A percentile compares a stretch with the other conserved stretches of the same genome.
Evolutionary conservation across 1,140 invertebrate genomes (phyloP).

Genomic region (Lordiphosa stackelbergi): DNA sequence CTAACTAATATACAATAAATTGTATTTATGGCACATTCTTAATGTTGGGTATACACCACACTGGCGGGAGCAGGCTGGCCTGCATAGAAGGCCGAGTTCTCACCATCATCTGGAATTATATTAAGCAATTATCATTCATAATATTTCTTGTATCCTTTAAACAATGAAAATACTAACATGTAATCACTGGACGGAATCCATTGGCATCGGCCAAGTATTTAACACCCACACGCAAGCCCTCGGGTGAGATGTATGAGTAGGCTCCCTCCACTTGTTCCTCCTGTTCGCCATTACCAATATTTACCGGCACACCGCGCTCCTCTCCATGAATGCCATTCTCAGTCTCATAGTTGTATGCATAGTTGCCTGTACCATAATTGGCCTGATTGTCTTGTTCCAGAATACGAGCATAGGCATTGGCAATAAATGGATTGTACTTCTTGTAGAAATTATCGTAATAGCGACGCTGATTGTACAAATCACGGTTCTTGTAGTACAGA

Average conservation of each 20-base stretch:
- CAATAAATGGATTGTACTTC: conserved; percentile 66
- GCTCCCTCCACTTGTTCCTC: conserved; percentile 64
- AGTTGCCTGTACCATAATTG: conserved; percentile 46
- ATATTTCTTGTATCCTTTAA: background rate
- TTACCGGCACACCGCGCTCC: conserved; percentile 78
- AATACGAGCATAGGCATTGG: conserved; percentile 48
- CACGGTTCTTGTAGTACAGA: conserved; percentile 66
- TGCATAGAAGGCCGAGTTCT: conserved; percentile 58
- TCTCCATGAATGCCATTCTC: conserved; percentile 80
- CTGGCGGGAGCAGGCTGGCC: conserved; percentile 54
- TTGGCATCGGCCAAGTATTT: conserved; percentile 70
- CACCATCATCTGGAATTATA: conserved; percentile 53
- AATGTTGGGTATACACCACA: conserved; percentile 55
- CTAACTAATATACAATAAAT: conserved; percentile 14
- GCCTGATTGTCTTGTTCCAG: conserved; percentile 45
- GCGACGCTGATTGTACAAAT: conserved; percentile 61
- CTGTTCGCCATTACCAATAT: conserved; percentile 62
- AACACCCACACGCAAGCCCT: conserved; percentile 64
- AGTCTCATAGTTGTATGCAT: conserved; percentile 76
- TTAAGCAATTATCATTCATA: background rate
- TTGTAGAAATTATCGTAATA: conserved; percentile 68
- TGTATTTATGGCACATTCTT: conserved; percentile 1
- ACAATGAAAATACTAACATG: conserved; percentile 43
- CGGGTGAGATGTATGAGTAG: conserved; percentile 64
- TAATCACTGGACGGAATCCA: conserved; percentile 64